Percentiles rank a stretch among this genome's conserved stretches.
Conservation (phyloP, 2,888 invertebrate species). For the Nezara viridula region DNA sequence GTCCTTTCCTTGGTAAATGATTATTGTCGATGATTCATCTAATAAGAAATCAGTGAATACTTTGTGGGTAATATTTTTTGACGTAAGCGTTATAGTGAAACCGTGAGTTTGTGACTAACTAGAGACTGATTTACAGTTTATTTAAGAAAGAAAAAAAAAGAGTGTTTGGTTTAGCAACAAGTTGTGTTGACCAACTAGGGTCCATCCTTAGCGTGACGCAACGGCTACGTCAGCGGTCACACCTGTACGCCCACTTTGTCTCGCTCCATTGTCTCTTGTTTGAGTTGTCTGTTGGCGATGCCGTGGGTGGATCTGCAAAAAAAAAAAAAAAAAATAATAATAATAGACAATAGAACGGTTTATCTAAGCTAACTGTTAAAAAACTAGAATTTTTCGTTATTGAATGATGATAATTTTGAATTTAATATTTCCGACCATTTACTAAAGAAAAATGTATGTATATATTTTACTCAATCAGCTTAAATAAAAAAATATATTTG, state of each 20-base stretch:
- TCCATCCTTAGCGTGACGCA: slow-evolving; percentile 32
- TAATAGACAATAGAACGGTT: not conserved
- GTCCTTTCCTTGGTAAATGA: not conserved
- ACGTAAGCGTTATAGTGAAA: not conserved
- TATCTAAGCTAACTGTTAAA: not conserved
- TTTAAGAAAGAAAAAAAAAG: not conserved
- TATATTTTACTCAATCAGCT: not conserved
- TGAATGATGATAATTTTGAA: not conserved
- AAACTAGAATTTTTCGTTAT: slow-evolving; percentile 8
- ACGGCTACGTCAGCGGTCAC: slow-evolving; percentile 41
- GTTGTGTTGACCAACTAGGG: slow-evolving; percentile 6
- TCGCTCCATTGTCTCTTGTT: slow-evolving; percentile 38
- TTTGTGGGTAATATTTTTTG: not conserved
- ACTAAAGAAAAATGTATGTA: not conserved
- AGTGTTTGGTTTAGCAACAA: not conserved
- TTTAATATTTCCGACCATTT: not conserved
- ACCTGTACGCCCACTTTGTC: slow-evolving; percentile 45
- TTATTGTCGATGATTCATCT: not conserved
- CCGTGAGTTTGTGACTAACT: not conserved
- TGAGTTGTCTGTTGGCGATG: not conserved
- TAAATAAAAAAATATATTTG: not conserved
- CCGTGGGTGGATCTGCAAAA: slow-evolving; percentile 11
- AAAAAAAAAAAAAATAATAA: no score
- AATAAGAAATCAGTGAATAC: not conserved
- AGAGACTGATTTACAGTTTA: not conserved